Base-by-base conservation (phyloP, 2,797 vertebrate genomes). In the Pteropus rufus region DNA sequence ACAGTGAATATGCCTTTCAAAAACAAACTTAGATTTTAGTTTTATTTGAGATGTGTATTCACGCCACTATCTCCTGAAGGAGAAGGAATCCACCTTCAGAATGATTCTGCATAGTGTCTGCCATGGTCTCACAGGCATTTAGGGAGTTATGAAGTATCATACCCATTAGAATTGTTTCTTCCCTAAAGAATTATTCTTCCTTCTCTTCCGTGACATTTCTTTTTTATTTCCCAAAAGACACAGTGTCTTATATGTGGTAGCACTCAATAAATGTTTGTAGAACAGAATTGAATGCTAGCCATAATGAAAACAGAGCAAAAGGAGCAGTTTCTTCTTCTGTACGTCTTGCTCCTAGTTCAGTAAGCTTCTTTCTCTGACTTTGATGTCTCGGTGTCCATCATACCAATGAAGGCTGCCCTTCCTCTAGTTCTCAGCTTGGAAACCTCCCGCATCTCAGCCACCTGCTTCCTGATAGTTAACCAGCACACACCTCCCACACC, bases 381-480 rank as follows among this genome's bases (percentile, higher is more conserved):
- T 60, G 62, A 64, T 34, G 10, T 76, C 70, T 86, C 64, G 75
- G 64, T 84, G 95, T 84, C 92, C 94, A 82, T 88, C 76, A 56
- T 64, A 77, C 64, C 83, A 69, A 52, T 80, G 76, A 93, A 96
- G 90, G 82, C 83, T 88, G 89, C 54, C 84, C 70, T 97, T 95
- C 89, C 73, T 89, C 70, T 79, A 56, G 41, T 87, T 84, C 93
- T 85, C 89, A 94, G 87, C 91, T 89, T 90, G 49, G 65, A 91
- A 96, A 93, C 91, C 95, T 81, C 97, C 96, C 69, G 87, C 89
- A 88, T 97, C n/a, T 91, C 52, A 46, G 95, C 97, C 97, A 98
- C 97, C 97, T 98, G 97, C 96, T 97, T 97, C 95, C 90, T 89
- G 89, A 92, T 93, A 89, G 89, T 92, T 96, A 97, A 97, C 85